phyloP scores from a whole-genome alignment of 2,113 vertebrate genomes.

The Ia io region DNA sequence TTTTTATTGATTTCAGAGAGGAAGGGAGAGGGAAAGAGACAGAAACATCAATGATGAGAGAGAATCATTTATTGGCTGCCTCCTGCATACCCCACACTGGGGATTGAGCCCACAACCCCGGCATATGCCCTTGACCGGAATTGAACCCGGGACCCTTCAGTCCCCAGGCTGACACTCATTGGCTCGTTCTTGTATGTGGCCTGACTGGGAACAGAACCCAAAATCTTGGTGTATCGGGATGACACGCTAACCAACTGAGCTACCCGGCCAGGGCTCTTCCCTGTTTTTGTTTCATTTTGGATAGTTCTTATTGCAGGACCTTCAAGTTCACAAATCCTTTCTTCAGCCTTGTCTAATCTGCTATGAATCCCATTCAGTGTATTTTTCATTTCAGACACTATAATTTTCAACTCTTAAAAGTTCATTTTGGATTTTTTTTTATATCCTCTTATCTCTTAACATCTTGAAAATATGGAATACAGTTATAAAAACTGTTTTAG shows the following conservation, averaged over 20 bases:
- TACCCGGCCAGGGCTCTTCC: neutral
- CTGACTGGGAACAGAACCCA: neutral
- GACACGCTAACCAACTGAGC: too few species aligned
- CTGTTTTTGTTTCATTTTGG: neutral
- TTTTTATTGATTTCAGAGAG: too few species aligned
- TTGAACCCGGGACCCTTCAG: too few species aligned
- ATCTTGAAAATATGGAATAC: neutral
- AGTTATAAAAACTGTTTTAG: neutral
- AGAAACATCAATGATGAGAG: too few species aligned
- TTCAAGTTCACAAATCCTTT: neutral
- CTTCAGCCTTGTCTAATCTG: neutral
- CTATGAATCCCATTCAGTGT: neutral
- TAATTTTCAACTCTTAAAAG: neutral
- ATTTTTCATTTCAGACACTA: neutral
- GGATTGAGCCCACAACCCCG: too few species aligned
- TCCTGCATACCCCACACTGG: too few species aligned
- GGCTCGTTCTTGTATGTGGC: neutral
- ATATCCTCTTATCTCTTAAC: neutral
- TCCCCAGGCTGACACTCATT: too few species aligned
- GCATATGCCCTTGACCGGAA: too few species aligned
- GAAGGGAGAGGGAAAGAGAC: too few species aligned
- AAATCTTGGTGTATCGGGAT: neutral
- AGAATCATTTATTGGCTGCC: too few species aligned
- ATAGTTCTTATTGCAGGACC: too few species aligned
- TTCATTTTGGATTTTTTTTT: neutral